Conservation (phyloP, 2,888 invertebrate species). For the Aporophyla nigra region DNA sequence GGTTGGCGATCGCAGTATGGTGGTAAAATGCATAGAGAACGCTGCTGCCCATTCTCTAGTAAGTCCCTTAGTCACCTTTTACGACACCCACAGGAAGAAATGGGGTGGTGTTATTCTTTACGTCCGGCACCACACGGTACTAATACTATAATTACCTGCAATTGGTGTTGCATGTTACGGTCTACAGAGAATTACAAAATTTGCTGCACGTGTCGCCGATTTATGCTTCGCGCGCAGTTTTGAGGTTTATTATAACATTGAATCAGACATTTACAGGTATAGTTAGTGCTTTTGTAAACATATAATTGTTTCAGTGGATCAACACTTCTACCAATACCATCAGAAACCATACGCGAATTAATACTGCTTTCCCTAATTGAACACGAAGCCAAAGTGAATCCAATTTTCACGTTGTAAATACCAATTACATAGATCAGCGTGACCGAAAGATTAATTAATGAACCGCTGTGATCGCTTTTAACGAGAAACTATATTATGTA, state of each 20-base stretch:
- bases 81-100: too few relatives aligned
- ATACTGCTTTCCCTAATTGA: background rate
- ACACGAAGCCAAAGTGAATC: background rate
- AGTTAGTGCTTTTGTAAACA: background rate
- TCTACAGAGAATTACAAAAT: background rate
- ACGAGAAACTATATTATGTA: background rate
- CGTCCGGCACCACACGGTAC: too few relatives aligned
- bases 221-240: too few relatives aligned
- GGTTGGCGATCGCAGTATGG: too few relatives aligned
- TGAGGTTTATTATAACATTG: too few relatives aligned
- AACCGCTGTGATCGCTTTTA: background rate
- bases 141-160: background rate
- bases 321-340: background rate
- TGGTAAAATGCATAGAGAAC: too few relatives aligned
- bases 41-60: too few relatives aligned
- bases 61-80: too few relatives aligned
- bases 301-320: too few relatives aligned
- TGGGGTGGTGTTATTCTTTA: too few relatives aligned
- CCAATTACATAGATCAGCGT: constrained; percentile 11
- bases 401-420: constrained; percentile 25
- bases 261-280: background rate
- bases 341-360: background rate
- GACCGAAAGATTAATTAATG: constrained; percentile 20
- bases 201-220: background rate
- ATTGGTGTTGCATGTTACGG: constrained; percentile 8